Base-by-base conservation (phyloP, 2,797 vertebrate species). In the Lindbergichthys nudifrons region DNA sequence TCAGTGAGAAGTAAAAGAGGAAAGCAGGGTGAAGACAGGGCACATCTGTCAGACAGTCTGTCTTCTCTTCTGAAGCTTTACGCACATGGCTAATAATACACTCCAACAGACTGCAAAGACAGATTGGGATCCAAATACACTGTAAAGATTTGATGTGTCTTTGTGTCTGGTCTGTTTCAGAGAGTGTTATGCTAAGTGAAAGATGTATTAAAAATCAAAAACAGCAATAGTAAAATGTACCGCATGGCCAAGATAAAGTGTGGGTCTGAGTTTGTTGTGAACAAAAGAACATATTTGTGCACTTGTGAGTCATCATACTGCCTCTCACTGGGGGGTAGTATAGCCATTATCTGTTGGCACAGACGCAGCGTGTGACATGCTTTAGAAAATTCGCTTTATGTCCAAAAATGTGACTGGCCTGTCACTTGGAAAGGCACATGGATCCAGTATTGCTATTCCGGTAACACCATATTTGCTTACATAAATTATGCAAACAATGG, bases 281-380 rank as follows among this genome's bases (percentile, higher is more conserved):
- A 88, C 72, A 87, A 88, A 88, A 73, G 75, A 67, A 58, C 52
- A 65, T 71, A 68, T 80, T 68, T 36, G 79, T 56, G 77, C 62
- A 50, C 15, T 16, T 58, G 46, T 92, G 87, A 91, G 43, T 91
- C 88, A 92, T 73, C 83, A 58, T 73, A 62, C 70, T 45, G 59
- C 86, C 82, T 92, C 81, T 5, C 69, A 81, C n/a, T 67, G 63
- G 75, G 65, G 73, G 47, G 58, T 47, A 73, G 63, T 64, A 56
- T 79, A 65, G 75, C 60, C 56, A 57, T 16, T 70, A 3, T 77
- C 85, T 79, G 73, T 82, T 89, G 87, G 90, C 83, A 84, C 39
- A 65, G 70, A 81, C 64, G 59, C 65, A 77, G 64, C 39, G 75
- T 70, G 80, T 91, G 90, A 92, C 81, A 84, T 89, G 41, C 16